Base-by-base conservation (phyloP, 2,113 vertebrate genomes). In the Notarius quadriscutis region DNA sequence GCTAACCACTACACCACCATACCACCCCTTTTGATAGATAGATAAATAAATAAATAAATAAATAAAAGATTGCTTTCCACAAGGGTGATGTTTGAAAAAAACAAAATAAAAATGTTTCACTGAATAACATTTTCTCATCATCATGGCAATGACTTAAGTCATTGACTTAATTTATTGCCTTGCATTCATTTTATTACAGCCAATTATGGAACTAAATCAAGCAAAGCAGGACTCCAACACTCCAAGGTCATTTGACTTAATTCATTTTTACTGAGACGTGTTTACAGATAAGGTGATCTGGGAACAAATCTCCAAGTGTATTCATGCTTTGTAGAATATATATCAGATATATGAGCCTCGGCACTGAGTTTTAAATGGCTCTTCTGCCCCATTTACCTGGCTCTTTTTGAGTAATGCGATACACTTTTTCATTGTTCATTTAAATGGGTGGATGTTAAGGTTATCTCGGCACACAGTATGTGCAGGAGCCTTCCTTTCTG, bases 141-240 rank as follows among this genome's bases (percentile, higher is more conserved):
- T 60, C 55, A 41, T 87, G 15, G 27, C 27, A 30, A 18, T 41
- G 20, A 30, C 30, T 30, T 30, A 84, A 50, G 34, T 75, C 58
- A 81, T 77, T 60, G 63, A 27, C 41, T 62, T 78, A 27, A 85
- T 78, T 50, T 78, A 85, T 60, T 51, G 57, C 57, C 25, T 65
- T 53, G 79, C 53, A 58, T 51, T 77, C 55, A 48, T 77, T 85
- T 85, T 77, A 86, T 86, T 78, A 86, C 74, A 18, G 12, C 27
- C 18, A 86, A 62, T 86, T 78, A 79, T 53, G 7, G 48, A 75
- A 85, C 20, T 62, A 75, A 85, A 75, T 85, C 69, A 85, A 85
- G 84, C 53, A 57, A 72, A 84, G 30, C 77, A 2, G 2, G 20
- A 20, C 82, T 71, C 65, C 27, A 27, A 55, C 27, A 41, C n/a